These are phyloP conservation scores for Julus scandinavius DNA, from an alignment of 2,888 invertebrate genomes.

Conservation along the genomic window DNA sequence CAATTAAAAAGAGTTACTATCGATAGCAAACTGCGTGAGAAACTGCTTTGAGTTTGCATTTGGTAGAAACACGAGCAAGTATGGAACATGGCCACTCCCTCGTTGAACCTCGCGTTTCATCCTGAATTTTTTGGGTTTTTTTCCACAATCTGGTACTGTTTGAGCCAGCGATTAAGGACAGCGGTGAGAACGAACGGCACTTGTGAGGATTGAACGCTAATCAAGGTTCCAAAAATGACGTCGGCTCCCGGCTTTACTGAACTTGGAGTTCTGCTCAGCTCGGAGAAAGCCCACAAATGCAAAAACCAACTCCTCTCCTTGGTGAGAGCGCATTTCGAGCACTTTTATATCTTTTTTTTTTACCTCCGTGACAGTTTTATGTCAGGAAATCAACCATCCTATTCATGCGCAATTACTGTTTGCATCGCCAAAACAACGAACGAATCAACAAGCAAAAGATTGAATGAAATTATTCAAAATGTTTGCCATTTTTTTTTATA, in stretches of 20 bases:
- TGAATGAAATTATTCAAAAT: no score
- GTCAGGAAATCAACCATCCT: constrained; percentile 14
- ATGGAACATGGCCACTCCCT: neutral
- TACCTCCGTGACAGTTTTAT: neutral
- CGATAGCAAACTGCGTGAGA: neutral
- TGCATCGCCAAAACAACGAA: no score
- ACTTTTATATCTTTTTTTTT: constrained; percentile 7
- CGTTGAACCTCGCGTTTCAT: neutral
- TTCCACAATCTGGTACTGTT: neutral
- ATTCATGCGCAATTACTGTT: no score
- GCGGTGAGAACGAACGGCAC: constrained; percentile 3
- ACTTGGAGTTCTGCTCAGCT: constrained; percentile 33
- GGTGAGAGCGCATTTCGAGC: neutral
- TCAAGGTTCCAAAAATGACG: constrained; percentile 25
- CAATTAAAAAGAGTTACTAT: neutral
- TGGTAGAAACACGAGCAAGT: neutral
- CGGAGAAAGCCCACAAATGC: constrained; percentile 3
- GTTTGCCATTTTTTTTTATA: no score
- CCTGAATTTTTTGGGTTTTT: neutral
- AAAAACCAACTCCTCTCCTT: constrained; percentile 1
- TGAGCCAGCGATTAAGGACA: neutral
- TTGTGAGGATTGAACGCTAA: constrained; percentile 8
- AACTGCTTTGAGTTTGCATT: neutral
- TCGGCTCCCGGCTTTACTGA: constrained; percentile 26
- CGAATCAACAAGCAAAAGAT: no score